Conservation (phyloP, 2,797 vertebrate species). For the Clarias laeviceps region DNA sequence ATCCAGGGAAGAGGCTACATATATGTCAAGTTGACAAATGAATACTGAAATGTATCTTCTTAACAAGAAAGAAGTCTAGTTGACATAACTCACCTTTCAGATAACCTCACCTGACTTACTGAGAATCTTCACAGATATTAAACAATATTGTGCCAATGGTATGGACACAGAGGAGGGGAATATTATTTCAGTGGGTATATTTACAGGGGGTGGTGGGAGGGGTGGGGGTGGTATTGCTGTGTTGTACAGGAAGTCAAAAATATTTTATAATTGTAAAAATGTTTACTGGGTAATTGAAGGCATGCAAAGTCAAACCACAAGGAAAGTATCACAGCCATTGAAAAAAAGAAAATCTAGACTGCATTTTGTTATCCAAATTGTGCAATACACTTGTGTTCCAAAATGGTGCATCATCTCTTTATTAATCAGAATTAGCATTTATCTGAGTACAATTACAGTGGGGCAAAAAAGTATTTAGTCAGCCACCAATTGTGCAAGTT, state of each 20-base stretch:
- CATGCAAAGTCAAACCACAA: slow-evolving; percentile 10
- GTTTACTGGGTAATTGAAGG: not conserved
- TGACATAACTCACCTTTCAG: too few species aligned
- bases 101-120: too few species aligned
- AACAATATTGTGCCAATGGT: slow-evolving; percentile 14
- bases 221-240: not conserved
- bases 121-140: not conserved
- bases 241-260: not conserved
- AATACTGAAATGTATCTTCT: too few species aligned
- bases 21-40: too few species aligned
- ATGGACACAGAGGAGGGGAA: not conserved
- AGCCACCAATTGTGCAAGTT: too few species aligned
- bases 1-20: too few species aligned
- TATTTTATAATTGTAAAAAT: slow-evolving; percentile 18
- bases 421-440: not conserved
- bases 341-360: not conserved
- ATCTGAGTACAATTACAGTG: not conserved
- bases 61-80: too few species aligned
- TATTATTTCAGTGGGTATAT: not conserved
- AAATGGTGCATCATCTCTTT: slow-evolving; percentile 6
- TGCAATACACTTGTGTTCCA: not conserved
- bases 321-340: not conserved
- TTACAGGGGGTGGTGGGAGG: too few species aligned
- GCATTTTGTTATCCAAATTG: not conserved
- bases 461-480: too few species aligned